A percentile compares a stretch with the other conserved stretches of the same genome.
These are phyloP conservation scores for Aratinga solstitialis DNA, from an alignment of 2,797 vertebrate species.

Conservation along the genomic window DNA sequence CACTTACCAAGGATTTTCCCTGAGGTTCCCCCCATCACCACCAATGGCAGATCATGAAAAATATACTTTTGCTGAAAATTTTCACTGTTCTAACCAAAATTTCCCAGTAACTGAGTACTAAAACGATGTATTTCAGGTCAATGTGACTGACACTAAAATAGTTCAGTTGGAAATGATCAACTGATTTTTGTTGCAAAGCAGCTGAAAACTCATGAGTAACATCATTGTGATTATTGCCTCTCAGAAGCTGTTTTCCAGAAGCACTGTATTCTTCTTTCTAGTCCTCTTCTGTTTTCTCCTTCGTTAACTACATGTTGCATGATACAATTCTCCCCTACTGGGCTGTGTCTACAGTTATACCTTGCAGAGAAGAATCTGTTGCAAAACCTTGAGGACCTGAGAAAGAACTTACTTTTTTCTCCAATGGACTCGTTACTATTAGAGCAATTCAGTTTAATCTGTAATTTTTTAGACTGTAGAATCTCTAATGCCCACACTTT, in stretches of 20 bases:
- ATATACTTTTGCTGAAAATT: not conserved
- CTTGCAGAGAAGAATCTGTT: not conserved
- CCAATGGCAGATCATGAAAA: not conserved
- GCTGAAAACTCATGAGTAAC: not conserved
- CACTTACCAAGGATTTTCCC: not conserved
- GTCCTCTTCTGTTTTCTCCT: not conserved
- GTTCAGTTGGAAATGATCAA: not conserved
- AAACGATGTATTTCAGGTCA: not conserved
- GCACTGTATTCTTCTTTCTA: not conserved
- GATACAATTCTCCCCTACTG: not conserved
- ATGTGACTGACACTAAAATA: not conserved
- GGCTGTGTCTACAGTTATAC: not conserved
- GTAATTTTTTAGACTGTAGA: not conserved
- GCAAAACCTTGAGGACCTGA: not conserved
- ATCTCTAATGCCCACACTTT: not conserved
- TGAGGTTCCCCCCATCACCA: accelerated
- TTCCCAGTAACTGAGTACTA: not conserved
- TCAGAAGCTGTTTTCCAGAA: not conserved
- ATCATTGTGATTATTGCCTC: not conserved
- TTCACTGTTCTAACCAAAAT: not conserved
- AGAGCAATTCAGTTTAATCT: not conserved
- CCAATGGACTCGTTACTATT: not conserved
- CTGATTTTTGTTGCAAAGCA: not conserved
- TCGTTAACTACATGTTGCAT: accelerated
- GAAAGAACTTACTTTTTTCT: not conserved